phyloP scores from a whole-genome alignment of 2,113 vertebrate species.

The Muntiacus reevesi region DNA sequence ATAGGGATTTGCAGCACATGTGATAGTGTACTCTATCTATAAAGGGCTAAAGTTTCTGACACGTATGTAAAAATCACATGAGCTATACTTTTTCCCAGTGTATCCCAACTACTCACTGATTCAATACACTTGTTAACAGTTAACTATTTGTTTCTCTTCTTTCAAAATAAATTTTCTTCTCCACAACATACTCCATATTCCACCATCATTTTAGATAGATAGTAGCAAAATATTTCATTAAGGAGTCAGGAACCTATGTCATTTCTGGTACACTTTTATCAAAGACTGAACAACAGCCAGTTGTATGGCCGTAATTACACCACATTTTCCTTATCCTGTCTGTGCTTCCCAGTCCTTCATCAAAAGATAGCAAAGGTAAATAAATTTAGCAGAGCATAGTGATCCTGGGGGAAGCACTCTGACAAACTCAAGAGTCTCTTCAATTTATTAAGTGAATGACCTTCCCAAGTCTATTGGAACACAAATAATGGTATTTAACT shows the following conservation, averaged over 20 bases:
- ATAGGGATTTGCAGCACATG: not conserved
- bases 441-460: not conserved
- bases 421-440: not conserved
- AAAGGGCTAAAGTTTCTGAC: no score
- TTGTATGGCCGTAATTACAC: not conserved
- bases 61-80: fast-evolving
- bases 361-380: not conserved
- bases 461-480: not conserved
- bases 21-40: fast-evolving
- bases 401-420: not conserved
- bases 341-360: not conserved
- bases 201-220: not conserved
- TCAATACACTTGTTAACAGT: not conserved
- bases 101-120: not conserved
- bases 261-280: not conserved
- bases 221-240: not conserved
- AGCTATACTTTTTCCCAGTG: not conserved
- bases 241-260: not conserved
- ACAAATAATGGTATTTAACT: not conserved
- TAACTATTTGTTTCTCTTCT: not conserved
- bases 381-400: not conserved
- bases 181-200: fast-evolving
- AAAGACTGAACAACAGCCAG: not conserved
- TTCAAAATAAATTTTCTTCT: not conserved
- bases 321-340: not conserved